phyloP scores from a whole-genome alignment of 2,113 vertebrate species.

The Sterna hirundo region DNA sequence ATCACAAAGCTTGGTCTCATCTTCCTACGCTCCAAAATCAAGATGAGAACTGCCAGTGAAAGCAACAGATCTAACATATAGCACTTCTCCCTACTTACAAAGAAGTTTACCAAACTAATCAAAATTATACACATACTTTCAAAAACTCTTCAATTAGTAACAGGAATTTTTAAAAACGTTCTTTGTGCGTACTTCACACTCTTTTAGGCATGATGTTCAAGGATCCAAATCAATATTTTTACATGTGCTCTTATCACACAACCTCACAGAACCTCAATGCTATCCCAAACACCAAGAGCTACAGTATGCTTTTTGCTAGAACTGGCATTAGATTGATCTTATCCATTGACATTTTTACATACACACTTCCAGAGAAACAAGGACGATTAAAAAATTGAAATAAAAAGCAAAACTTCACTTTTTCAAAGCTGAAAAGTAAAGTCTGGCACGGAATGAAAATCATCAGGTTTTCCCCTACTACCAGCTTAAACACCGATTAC shows the following conservation, averaged over 20 bases:
- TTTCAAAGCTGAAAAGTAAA: neutral
- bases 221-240: neutral
- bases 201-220: neutral
- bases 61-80: neutral
- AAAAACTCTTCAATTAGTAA: neutral
- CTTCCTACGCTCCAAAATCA: neutral
- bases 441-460: neutral
- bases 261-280: neutral
- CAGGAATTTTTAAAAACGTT: neutral
- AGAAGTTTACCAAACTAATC: neutral
- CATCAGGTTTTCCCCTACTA: neutral
- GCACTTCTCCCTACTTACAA: neutral
- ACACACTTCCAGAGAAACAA: neutral
- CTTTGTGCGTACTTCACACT: neutral
- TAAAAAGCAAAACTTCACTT: neutral
- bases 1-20: neutral
- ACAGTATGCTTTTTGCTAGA: neutral
- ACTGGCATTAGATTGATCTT: neutral
- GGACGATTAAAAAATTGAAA: neutral
- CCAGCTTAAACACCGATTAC: neutral
- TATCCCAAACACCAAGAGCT: neutral
- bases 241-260: accelerated
- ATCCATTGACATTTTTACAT: neutral
- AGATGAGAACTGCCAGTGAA: neutral
- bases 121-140: neutral